Evolutionary conservation across 2,888 invertebrate species (phyloP).

Genomic region (Ceramica pisi): DNA sequence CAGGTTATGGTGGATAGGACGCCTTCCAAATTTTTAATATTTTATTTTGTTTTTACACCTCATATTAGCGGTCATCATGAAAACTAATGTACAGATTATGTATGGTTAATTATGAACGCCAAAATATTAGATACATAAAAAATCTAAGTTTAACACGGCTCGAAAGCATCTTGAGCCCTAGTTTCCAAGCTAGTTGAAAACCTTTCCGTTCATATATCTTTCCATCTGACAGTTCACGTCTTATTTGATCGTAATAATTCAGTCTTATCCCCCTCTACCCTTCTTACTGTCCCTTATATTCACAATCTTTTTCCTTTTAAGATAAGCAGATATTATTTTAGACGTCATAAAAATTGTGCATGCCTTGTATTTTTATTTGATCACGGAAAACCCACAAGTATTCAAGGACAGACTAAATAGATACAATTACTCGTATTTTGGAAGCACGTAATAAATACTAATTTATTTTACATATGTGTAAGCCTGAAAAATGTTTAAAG

Average conservation of each 20-base stretch:
- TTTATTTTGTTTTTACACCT: not conserved
- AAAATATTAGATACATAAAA: not conserved
- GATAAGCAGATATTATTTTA: conserved; percentile 32
- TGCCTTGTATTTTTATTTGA: not conserved
- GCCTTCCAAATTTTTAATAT: not conserved
- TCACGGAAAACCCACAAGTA: not conserved
- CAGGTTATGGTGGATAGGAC: no score
- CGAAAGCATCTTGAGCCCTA: not conserved
- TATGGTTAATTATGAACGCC: not conserved
- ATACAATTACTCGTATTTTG: no score
- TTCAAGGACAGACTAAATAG: no score
- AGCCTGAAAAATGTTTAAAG: no score
- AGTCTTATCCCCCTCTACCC: conserved; percentile 34
- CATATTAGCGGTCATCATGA: not conserved
- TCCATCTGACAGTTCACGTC: conserved; percentile 44
- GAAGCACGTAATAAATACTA: not conserved
- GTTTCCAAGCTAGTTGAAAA: not conserved
- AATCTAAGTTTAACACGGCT: not conserved
- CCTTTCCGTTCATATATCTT: conserved; percentile 46
- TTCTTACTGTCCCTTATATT: conserved; percentile 17
- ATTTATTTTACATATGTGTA: conserved; percentile 9
- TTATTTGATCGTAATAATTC: conserved; percentile 54
- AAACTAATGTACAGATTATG: not conserved
- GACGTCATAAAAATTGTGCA: not conserved
- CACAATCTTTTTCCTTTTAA: conserved; percentile 41